Evolutionary conservation across 2,888 invertebrate species (phyloP), one percentile per base, ranked within the genome.

Genomic region (Leptothorax acervorum): DNA sequence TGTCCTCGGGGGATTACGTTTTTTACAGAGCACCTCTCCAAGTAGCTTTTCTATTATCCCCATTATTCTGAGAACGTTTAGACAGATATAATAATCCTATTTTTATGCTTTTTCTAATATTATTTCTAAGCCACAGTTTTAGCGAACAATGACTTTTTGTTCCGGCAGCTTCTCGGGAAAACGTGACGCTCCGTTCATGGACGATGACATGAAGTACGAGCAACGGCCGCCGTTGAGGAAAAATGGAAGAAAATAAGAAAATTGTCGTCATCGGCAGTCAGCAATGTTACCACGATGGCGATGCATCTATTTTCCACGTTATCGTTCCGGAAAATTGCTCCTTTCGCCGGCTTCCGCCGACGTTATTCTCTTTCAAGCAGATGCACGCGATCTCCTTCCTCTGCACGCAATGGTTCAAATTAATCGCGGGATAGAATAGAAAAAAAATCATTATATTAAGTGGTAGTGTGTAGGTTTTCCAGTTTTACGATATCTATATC

Each of bases 261-360:
- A 87, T 87, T 76, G 62, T 71, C 23, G 83, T 85, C 83, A 74
- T 83, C 18, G 76, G 66, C 71, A 85, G 48, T 60, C 83, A 65
- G 71, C 75, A 75, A 68, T 68, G 62, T 70, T 66, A 71, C 82
- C 63, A 28, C 60, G 45, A 55, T 9, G 62, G 55, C 85, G 82
- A 82, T 85, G 89, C 89, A 86, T 88, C 92, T 89, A 93, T 93
- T 93, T 93, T 92, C 93, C 85, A 91, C 88, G 48, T 88, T 92
- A 90, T 92, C 88, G 89, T 87, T 86, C 88, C 84, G 90, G 93
- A 93, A 93, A 93, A 93, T 93, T 93, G 91, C 90, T 87, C 71
- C 83, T 86, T 86, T 87, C 84, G 70, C 63, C 75, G 55, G n/a
- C 15, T 63, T 62, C 48, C 39, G 15, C 62, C 11, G 18, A 48